A percentile compares a stretch with the other conserved stretches of the same genome.
phyloP scores from a whole-genome alignment of 2,888 invertebrate genomes.

The Acleris laterana region DNA sequence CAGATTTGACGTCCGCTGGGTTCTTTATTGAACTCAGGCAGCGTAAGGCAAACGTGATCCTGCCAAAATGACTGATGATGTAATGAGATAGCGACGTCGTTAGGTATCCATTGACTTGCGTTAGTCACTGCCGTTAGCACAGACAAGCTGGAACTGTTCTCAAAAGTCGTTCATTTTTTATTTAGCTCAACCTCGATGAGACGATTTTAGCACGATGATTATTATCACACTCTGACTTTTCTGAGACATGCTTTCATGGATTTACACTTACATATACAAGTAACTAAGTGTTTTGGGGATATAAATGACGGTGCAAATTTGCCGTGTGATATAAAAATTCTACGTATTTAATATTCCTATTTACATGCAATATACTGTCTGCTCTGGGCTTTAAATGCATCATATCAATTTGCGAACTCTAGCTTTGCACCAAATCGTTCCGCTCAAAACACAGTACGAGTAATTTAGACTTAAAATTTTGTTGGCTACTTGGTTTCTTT shows the following conservation, averaged over 20 bases:
- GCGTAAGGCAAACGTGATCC: conserved; percentile 56
- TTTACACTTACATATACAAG: conserved; percentile 58
- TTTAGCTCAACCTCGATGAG: conserved; percentile 73
- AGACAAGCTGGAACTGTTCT: conserved; percentile 78
- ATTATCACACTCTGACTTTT: conserved; percentile 69
- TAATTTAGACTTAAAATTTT: conserved; percentile 33
- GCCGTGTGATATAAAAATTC: conserved; percentile 55
- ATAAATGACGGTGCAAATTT: conserved; percentile 74
- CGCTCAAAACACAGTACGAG: neutral
- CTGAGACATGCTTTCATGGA: conserved; percentile 85
- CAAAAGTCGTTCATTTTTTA: conserved; percentile 70
- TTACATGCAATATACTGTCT: conserved; percentile 75
- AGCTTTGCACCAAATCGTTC: conserved; percentile 49
- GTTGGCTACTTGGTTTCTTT: conserved; percentile 40
- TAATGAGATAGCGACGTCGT: conserved; percentile 66
- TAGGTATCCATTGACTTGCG: conserved; percentile 63
- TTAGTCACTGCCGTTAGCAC: conserved; percentile 79
- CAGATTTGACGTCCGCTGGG: conserved; percentile 44
- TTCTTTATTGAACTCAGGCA: conserved; percentile 26
- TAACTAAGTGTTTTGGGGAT: conserved; percentile 72
- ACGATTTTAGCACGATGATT: conserved; percentile 63
- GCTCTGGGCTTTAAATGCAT: conserved; percentile 80
- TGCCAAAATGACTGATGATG: conserved; percentile 67
- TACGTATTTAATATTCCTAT: conserved; percentile 65
- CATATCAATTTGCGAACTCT: conserved; percentile 70